Evolutionary conservation across 1,140 invertebrate genomes (phyloP).

Genomic region (Wasmannia auropunctata): DNA sequence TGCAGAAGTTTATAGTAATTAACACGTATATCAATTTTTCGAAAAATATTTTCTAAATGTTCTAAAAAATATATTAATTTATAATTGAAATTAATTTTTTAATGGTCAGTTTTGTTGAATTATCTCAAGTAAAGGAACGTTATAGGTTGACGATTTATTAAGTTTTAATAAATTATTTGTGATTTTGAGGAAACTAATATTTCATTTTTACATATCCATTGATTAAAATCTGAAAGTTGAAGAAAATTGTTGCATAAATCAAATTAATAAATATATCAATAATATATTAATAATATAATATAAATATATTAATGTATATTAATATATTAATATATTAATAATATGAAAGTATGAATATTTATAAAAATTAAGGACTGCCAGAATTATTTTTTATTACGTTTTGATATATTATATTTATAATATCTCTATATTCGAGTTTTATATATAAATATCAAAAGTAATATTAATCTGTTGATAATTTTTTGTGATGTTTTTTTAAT

Average conservation of each 20-base stretch:
- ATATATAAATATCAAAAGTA: not conserved
- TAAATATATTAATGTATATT: too few relatives aligned
- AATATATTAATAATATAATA: too few relatives aligned
- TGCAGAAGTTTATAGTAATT: not conserved
- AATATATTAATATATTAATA: not conserved
- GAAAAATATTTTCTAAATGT: too few relatives aligned
- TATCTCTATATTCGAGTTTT: not conserved
- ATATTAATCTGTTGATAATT: slow-evolving; percentile 7
- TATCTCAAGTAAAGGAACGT: not conserved
- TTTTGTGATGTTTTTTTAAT: not conserved
- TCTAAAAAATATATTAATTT: not conserved
- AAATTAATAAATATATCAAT: not conserved
- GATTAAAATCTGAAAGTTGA: not conserved
- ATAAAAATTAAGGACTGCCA: not conserved
- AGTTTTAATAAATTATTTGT: not conserved
- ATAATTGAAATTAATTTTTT: not conserved
- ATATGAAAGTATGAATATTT: not conserved
- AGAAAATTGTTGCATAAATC: not conserved
- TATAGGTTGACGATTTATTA: not conserved
- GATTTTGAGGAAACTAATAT: not conserved
- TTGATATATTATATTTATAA: not conserved
- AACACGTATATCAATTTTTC: not conserved
- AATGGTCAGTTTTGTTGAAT: not conserved
- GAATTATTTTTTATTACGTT: not conserved
- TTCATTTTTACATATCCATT: not conserved